Base-by-base conservation (phyloP, 2,797 vertebrate genomes). In the Lindbergichthys nudifrons region DNA sequence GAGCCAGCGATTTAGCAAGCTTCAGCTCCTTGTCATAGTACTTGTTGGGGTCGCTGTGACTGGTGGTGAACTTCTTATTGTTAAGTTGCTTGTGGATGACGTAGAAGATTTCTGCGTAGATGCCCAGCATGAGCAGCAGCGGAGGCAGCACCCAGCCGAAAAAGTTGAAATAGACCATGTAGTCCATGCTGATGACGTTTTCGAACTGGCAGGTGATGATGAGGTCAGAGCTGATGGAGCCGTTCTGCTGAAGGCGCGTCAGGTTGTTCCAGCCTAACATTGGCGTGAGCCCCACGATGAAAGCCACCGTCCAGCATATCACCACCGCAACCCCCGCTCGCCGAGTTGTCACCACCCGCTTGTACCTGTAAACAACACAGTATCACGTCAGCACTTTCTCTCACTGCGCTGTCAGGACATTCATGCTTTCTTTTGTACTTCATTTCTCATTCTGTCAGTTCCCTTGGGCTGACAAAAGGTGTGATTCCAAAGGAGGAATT, bases 121-220 rank as follows among this genome's bases (percentile, higher is more conserved):
- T 97, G 67, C 97, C 75, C 63, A 98, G 87, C 97, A 99, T 99
- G 77, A 99, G 90, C 45, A 99, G 46, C 72, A 99, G 93, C 0
- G 98, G 97, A 0, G 97, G 97, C 86, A 99, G 95, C 78, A 99
- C 97, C 96, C 98, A 99, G 14, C 97, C 94, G 0, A 99, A 98
- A 86, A 99, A 99, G 92, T 98, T 99, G 89, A 99, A 99, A 89
- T 99, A 99, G 58, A 99, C 98, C 98, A 99, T 99, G 91, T 99
- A 99, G 79, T 98, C 94, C 98, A 99, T 99, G 93, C 97, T 98
- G 93, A 99, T 98, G 70, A 99, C 97, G 0, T 94, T 97, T 90
- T 98, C 98, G 0, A 99, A 99, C 85, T 94, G 89, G 67, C 98
- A 99, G 19, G 92, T 94, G 88, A 98, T 93, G 53, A 96, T 66